Conservation (phyloP, 2,888 invertebrate species). For the Apeira syringaria region DNA sequence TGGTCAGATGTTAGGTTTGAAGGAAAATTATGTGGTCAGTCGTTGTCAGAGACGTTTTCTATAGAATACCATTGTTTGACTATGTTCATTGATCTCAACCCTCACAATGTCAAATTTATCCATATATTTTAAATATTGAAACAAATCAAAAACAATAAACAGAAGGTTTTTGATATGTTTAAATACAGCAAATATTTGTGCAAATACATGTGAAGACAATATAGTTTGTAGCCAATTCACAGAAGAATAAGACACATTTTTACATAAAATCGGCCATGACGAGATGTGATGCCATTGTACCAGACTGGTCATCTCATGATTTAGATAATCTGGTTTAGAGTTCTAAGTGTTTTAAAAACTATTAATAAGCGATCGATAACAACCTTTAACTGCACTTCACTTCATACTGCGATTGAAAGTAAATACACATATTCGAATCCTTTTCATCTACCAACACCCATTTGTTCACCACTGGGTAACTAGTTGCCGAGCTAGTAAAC, state of each 20-base stretch:
- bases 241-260: too few species aligned
- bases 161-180: too few species aligned
- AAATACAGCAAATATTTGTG: too few species aligned
- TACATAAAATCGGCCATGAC: too few species aligned
- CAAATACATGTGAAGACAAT: too few species aligned
- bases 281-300: too few species aligned
- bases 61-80: background rate
- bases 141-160: too few species aligned
- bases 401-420: conserved; percentile 27
- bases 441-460: conserved; percentile 12
- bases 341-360: conserved; percentile 9
- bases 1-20: conserved; percentile 17
- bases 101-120: too few species aligned
- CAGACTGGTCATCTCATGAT: too few species aligned
- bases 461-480: conserved; percentile 16
- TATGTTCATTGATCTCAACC: too few species aligned
- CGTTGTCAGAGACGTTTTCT: conserved; percentile 28
- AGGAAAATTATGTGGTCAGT: conserved; percentile 40
- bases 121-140: too few species aligned
- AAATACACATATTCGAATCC: conserved; percentile 24
- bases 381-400: conserved; percentile 30
- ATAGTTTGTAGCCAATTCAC: too few species aligned
- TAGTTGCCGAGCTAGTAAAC: conserved; percentile 4
- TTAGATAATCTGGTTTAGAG: background rate
- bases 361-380: conserved; percentile 28